Evolutionary conservation across 2,888 invertebrate species (phyloP).

Genomic region (Leptinotarsa peninsularis): DNA sequence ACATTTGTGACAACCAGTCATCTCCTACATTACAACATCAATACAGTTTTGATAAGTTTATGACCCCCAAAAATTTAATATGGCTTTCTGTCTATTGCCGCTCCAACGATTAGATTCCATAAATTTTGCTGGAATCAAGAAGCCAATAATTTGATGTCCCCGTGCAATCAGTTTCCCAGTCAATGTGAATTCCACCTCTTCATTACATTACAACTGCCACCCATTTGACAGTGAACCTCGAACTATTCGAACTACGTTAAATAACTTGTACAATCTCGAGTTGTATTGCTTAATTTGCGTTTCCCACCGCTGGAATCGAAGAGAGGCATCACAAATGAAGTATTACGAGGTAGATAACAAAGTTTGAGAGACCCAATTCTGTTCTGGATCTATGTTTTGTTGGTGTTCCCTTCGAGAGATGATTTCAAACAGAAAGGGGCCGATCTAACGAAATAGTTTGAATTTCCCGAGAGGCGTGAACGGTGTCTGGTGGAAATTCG

Average conservation of each 20-base stretch:
- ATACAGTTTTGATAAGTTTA: too few species aligned
- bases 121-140: too few species aligned
- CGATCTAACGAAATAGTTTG: neutral
- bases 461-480: constrained; percentile 3
- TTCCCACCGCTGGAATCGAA: neutral
- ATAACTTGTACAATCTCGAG: neutral
- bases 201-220: neutral
- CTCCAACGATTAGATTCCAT: too few species aligned
- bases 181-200: too few species aligned
- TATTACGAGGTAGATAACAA: neutral
- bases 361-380: neutral
- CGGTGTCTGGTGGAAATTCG: neutral
- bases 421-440: neutral
- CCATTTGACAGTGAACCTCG: neutral
- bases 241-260: neutral
- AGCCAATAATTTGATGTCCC: too few species aligned
- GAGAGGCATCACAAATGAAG: neutral
- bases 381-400: neutral
- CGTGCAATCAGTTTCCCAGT: too few species aligned
- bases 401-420: neutral
- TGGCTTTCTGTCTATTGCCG: too few species aligned
- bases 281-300: neutral
- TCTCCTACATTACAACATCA: too few species aligned
- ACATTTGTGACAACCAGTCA: too few species aligned
- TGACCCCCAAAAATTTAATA: too few species aligned